Base-by-base conservation (phyloP, 2,888 invertebrate genomes). In the Tetranychus truncatus region DNA sequence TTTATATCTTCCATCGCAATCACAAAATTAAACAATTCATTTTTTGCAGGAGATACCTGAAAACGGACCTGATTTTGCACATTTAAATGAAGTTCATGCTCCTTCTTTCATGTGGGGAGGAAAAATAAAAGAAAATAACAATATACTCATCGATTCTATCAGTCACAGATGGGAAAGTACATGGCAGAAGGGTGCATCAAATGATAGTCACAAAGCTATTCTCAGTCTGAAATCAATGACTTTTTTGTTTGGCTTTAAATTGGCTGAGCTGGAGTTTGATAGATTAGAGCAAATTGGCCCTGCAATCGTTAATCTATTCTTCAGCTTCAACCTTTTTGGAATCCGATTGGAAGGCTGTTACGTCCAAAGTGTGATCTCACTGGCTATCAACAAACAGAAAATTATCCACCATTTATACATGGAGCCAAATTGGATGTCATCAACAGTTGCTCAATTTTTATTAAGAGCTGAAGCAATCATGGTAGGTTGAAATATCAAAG, bases 1-100 rank as follows among this genome's bases (percentile, higher is more conserved):
- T 24, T 24, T 24, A 24, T 24, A 1, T 24, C 24, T 24, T 24
- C 24, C 24, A 24, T 24, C 24, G 24, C 24, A 24, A 24, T 24
- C 24, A 24, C 24, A 24, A 71, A 7, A 9, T n/a, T 9, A n/a
- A 18, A 66, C 8, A 18, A 66, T 11, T 66, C 9, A 9, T 20
- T 66, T 6, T 66, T 20, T 75, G 45, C 71, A 91, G 89, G 92
- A 94, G 80, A 89, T 93, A 66, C 91, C 92, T 0, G 93, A 93
- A 81, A 94, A 94, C 80, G 93, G 92, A 0, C 90, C 92, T 0
- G 93, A 94, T 80, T 85, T 89, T 1, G 88, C 89, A 0, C 94
- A 94, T 81, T 84, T 94, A 34, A 86, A 86, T 74, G 88, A 89
- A 0, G 87, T 94, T 0, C 94, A 94, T 79, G 87, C 87, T 0